A percentile compares a stretch with the other conserved stretches of the same genome.
phyloP scores from a whole-genome alignment of 2,113 vertebrate species.

The Chloebia gouldiae region DNA sequence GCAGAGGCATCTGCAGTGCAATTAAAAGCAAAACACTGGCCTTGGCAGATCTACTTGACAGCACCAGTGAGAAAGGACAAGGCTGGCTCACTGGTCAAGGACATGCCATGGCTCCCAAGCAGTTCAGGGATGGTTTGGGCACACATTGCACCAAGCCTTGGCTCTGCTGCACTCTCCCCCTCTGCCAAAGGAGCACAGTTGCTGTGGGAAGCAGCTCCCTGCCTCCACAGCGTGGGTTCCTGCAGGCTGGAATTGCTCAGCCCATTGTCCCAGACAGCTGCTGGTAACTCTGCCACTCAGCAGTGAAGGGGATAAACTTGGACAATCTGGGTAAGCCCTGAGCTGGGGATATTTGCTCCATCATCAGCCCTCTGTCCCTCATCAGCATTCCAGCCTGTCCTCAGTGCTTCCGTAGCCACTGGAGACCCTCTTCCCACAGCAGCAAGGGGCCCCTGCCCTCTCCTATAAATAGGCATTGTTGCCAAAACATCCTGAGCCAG shows the following conservation, averaged over 20 bases:
- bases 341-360: not conserved
- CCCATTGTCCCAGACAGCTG: not conserved
- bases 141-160: not conserved
- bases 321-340: not conserved
- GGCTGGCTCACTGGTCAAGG: not conserved
- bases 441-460: not conserved
- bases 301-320: not conserved
- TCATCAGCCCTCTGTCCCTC: not conserved
- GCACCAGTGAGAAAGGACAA: not conserved
- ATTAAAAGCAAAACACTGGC: not conserved
- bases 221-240: not conserved
- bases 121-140: not conserved
- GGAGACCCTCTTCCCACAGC: not conserved
- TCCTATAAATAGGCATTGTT: constrained; percentile 58
- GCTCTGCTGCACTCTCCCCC: not conserved
- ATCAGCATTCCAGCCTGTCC: not conserved
- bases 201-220: not conserved
- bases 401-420: fast-evolving
- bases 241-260: not conserved
- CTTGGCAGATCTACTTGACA: not conserved
- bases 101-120: not conserved
- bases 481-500: constrained; percentile 68
- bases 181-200: not conserved
- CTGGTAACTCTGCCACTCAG: not conserved
- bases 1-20: not conserved